Conservation (phyloP, 37 sponge, comb jelly and placozoan genomes). For the Corticium candelabrum region DNA sequence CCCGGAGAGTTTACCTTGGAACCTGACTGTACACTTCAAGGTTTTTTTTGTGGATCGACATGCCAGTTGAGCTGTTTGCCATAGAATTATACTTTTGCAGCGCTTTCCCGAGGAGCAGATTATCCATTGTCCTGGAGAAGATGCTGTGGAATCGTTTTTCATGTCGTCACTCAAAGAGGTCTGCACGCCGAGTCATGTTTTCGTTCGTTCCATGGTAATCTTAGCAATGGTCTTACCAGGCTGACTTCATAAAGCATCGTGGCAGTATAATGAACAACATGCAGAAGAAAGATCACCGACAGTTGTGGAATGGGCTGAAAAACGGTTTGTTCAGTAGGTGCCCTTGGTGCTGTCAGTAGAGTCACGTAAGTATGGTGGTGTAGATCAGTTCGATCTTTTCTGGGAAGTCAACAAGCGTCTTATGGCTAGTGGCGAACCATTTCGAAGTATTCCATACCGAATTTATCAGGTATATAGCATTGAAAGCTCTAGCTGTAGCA, state of each 20-base stretch:
- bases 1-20: slow-evolving; percentile 55
- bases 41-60: slow-evolving; percentile 18
- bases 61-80: background rate
- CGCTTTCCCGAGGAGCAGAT: slow-evolving; percentile 64
- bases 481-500: too few relatives aligned
- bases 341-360: too few relatives aligned
- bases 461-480: slow-evolving; percentile 33
- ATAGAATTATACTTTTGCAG: slow-evolving; percentile 22
- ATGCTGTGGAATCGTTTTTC: slow-evolving; percentile 61
- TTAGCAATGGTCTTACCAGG: slow-evolving; percentile 29
- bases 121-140: slow-evolving; percentile 44
- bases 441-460: slow-evolving; percentile 61
- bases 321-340: slow-evolving; percentile 24
- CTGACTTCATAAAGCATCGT: slow-evolving; percentile 74
- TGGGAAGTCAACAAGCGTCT: slow-evolving; percentile 70
- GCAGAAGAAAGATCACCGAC: slow-evolving; percentile 41
- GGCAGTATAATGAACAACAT: slow-evolving; percentile 42
- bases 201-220: background rate
- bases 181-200: background rate
- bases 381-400: slow-evolving; percentile 65
- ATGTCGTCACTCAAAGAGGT: slow-evolving; percentile 83
- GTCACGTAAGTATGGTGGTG: too few relatives aligned
- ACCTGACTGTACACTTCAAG: slow-evolving; percentile 76
- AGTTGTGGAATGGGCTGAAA: slow-evolving; percentile 55
- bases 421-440: slow-evolving; percentile 57